Base-by-base conservation (phyloP, 2,888 invertebrate genomes). In the Macrophya alboannulata region DNA sequence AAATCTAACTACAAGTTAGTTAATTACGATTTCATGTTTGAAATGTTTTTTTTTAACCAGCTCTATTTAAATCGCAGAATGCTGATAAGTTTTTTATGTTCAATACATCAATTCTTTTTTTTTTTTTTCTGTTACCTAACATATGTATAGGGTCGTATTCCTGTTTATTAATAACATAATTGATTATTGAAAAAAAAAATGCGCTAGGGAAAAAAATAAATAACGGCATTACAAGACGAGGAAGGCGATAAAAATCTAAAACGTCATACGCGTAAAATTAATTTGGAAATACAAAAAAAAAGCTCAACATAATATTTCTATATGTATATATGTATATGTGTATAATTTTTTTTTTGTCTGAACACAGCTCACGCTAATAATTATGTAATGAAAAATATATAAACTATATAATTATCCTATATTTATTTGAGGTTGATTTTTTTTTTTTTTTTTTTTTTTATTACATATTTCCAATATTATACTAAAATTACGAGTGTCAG, bases 361-460 rank as follows among this genome's bases (percentile, higher is more conserved):
- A 65, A 62, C 82, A 82, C 82, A 82, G 82, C 48, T 65, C 82
- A 43, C 25, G 43, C 82, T 65, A 65, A 55, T 55, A 55, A 82
- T 25, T 65, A 40, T 51, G 48, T 83, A 83, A 40, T 71, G 71
- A 83, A 83, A 83, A 71, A 68, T 83, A 68, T 83, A 62, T 83
- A 71, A 83, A 68, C 83, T 83, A 83, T 83, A 83, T 83, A 83
- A 83, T 83, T 83, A 83, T 83, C 83, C 83, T 83, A 83, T 68
- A 83, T 83, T 68, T 71, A 83, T 83, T 10, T 43, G 83, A 83
- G 68, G 45, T 83, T 83, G 1, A 2, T 31, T 31, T 31, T 31
- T 31, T 31, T 3, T 31, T 31, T 31, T 31, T 31, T 31, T 31
- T 31, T 31, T 31, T 31, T 31, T 68, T 83, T 71, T 71, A 83